These are phyloP conservation scores for Danio albolineatus DNA, from an alignment of 2,797 vertebrate species.

Conservation along the genomic window DNA sequence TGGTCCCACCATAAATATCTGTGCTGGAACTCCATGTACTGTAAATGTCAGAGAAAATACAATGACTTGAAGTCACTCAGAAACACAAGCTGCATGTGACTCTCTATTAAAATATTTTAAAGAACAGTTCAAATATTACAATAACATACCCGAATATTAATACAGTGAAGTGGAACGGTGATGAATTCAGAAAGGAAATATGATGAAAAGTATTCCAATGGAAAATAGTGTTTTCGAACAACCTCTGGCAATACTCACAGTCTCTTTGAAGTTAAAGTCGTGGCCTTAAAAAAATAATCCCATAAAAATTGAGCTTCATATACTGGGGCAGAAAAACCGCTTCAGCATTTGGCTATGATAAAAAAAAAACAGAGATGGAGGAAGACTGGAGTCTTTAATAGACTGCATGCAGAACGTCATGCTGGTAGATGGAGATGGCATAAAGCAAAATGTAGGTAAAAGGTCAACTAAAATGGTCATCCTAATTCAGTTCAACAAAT, in stretches of 20 bases:
- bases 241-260: constrained; percentile 71
- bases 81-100: background rate
- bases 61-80: background rate
- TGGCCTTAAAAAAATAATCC: constrained; percentile 75
- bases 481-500: background rate
- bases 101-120: background rate
- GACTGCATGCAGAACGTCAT: background rate
- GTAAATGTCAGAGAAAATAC: background rate
- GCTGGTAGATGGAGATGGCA: background rate
- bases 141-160: constrained; percentile 3
- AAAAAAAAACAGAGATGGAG: background rate
- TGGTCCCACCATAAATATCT: background rate
- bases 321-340: constrained; percentile 76
- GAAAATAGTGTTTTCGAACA: constrained; percentile 47
- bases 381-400: background rate
- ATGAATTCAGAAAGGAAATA: constrained; percentile 32
- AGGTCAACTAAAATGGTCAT: background rate
- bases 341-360: constrained; percentile 60
- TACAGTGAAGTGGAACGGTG: background rate
- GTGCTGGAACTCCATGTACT: background rate
- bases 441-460: background rate
- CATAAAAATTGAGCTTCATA: constrained; percentile 74
- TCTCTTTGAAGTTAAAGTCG: constrained; percentile 76
- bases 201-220: background rate
- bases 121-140: background rate